Base-by-base conservation (phyloP, 1,140 invertebrate genomes). In the Cardiocondyla obscurior region DNA sequence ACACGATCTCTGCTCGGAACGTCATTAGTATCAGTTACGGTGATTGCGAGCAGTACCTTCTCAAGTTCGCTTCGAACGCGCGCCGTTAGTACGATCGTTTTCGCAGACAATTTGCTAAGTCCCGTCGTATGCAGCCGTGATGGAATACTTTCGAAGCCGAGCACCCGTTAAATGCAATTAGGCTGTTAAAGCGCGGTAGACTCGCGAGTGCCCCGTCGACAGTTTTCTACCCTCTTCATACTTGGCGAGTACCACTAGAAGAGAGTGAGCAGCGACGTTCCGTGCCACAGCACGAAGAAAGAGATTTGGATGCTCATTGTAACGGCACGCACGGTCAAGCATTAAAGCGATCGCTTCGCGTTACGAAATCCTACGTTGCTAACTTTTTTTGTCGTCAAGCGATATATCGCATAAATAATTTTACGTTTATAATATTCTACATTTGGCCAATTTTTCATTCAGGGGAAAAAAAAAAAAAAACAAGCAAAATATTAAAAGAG, bases 131-230 rank as follows among this genome's bases (percentile, higher is more conserved):
- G 42, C 22, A 57, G 3, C 25, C 44, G 2, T 28, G 33, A 5
- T 55, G 25, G 53, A 49, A 67, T 82, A 79, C 22, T 55, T 82
- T 89, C 84, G 51, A 79, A 70, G 83, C 82, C 55, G 87, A 82
- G 64, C 87, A 86, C 85, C 81, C 85, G 88, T 89, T 89, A 87
- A 89, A 87, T 89, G 74, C 77, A 89, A 89, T 89, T 89, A 89
- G 87, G 81, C 79, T 87, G 84, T 89, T 86, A 85, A 69, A 44
- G 67, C 42, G 46, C 33, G 30, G 33, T 84, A 53, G 79, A 73
- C 42, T 67, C 36, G 60, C 28, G 67, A 81, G 58, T 73, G 85
- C 85, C 55, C 46, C 64, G 76, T 86, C 74, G 83, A 79, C 82
- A 42, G 33, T 85, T 86, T 74, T 86, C 76, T 49, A 73, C 70